A percentile compares a stretch with the other conserved stretches of the same genome.
phyloP scores from a whole-genome alignment of 2,113 vertebrate species.

The Ptilorrhoa leucosticta region DNA sequence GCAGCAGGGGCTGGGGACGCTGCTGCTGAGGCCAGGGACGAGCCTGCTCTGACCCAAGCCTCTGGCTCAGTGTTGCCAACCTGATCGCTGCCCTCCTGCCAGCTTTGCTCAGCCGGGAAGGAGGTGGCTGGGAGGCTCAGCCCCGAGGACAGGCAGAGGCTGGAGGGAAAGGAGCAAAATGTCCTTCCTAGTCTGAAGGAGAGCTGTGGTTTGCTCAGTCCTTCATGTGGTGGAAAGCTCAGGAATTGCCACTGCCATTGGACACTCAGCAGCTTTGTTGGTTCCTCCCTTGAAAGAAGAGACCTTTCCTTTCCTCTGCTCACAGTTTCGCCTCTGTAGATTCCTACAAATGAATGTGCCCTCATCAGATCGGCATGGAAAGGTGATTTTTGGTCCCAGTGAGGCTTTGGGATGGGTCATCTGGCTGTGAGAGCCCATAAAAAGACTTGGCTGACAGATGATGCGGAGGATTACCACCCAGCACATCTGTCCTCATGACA shows the following conservation, averaged over 20 bases:
- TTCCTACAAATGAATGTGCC: background rate
- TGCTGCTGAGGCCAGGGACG: background rate
- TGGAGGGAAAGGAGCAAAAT: background rate
- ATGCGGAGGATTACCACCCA: background rate
- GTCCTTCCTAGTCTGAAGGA: background rate
- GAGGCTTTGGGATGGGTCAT: background rate
- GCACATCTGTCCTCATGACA: background rate
- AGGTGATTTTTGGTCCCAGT: background rate
- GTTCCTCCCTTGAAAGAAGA: background rate
- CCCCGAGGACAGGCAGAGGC: background rate
- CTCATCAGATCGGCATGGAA: background rate
- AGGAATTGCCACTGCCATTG: accelerated
- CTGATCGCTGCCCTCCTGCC: background rate
- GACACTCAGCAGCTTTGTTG: background rate
- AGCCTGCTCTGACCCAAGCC: background rate
- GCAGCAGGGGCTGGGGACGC: background rate
- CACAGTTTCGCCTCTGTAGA: background rate
- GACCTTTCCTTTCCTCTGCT: background rate
- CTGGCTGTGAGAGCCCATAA: background rate
- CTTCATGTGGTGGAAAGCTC: background rate
- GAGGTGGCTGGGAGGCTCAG: background rate
- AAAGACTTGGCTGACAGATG: background rate
- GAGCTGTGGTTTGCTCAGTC: background rate
- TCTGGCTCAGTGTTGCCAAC: background rate
- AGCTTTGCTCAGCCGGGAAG: background rate